A percentile compares a stretch with the other conserved stretches of the same genome.
phyloP scores from a whole-genome alignment of 2,797 vertebrate genomes.

The Enteromius paludinosus region DNA sequence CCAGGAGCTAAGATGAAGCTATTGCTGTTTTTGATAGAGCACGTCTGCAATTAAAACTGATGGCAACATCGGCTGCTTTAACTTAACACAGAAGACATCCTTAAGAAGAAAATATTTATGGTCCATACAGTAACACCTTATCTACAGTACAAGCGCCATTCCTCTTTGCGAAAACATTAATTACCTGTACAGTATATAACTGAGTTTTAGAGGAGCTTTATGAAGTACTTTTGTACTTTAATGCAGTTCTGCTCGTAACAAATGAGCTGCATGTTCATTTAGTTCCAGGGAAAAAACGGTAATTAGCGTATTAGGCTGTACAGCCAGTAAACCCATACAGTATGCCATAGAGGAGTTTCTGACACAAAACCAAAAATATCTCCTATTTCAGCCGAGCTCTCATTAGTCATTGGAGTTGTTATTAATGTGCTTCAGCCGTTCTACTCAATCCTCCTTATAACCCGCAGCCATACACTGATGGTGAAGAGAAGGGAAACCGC shows the following conservation, averaged over 20 bases:
- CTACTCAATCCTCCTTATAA: slow-evolving; percentile 24
- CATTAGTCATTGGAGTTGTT: slow-evolving; percentile 23
- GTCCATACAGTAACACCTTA: slow-evolving; percentile 10
- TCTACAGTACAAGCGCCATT: neutral
- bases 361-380: slow-evolving; percentile 33
- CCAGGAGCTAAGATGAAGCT: slow-evolving; percentile 15
- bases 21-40: slow-evolving; percentile 19
- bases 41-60: slow-evolving; percentile 44
- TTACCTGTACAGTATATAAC: slow-evolving; percentile 28
- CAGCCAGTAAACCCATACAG: slow-evolving; percentile 5
- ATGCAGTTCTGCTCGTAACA: slow-evolving; percentile 21
- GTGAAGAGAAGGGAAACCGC: neutral
- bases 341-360: slow-evolving; percentile 6
- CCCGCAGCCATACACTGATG: neutral
- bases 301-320: slow-evolving; percentile 3
- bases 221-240: slow-evolving; percentile 13
- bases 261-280: slow-evolving; percentile 24
- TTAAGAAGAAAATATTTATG: neutral
- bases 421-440: slow-evolving; percentile 27
- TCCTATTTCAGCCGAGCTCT: slow-evolving; percentile 4
- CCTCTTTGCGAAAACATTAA: slow-evolving; percentile 21
- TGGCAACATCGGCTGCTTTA: neutral
- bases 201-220: slow-evolving; percentile 24
- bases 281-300: neutral
- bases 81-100: slow-evolving; percentile 6